Conservation (phyloP, 1,140 invertebrate species). For the Ericerus pela region DNA sequence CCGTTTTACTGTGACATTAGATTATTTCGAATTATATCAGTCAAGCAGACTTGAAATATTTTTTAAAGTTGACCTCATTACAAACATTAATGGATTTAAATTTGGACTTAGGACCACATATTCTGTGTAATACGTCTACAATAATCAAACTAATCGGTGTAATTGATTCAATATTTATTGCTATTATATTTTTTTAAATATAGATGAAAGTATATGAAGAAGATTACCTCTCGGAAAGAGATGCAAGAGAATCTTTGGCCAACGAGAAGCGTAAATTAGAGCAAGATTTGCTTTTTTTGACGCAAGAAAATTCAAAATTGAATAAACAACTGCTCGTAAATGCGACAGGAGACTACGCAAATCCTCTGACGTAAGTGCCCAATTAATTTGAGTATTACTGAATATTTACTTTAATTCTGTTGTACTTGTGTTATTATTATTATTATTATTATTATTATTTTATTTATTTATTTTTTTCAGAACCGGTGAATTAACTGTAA, state of each 20-base stretch:
- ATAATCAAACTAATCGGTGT: no score
- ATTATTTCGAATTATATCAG: no score
- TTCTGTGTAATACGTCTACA: no score
- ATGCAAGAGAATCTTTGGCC: not conserved
- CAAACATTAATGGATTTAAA: no score
- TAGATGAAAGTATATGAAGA: constrained; percentile 7
- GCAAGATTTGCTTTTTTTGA: not conserved
- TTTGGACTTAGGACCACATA: no score
- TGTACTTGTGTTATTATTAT: not conserved
- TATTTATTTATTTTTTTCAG: not conserved
- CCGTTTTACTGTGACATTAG: no score
- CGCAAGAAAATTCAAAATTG: not conserved
- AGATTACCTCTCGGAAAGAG: constrained; percentile 1
- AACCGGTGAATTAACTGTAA: not conserved
- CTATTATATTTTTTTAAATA: not conserved
- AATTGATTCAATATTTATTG: no score
- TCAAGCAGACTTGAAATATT: no score
- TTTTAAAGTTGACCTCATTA: no score
- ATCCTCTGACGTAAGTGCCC: not conserved
- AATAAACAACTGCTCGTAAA: not conserved
- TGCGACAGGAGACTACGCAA: not conserved
- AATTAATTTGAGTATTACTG: not conserved
- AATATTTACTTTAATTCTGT: not conserved
- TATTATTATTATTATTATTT: not conserved
- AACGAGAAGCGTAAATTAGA: not conserved